These are phyloP conservation scores for Dendroctonus valens DNA, from an alignment of 1,140 invertebrate genomes.

Conservation along the genomic window DNA sequence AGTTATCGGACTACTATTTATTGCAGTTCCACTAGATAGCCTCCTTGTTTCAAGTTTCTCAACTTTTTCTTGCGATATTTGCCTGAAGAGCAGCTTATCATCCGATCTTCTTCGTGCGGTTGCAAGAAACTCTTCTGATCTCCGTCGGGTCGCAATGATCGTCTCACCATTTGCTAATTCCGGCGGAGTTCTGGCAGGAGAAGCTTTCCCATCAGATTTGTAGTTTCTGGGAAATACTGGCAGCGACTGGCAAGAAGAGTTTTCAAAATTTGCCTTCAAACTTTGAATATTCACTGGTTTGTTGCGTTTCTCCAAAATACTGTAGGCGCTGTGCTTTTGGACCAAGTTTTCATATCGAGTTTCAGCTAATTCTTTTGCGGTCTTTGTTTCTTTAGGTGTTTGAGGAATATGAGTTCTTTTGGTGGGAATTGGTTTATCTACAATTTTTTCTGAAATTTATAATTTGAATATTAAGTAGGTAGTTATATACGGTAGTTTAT, in stretches of 20 bases:
- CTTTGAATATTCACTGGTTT: slow-evolving; percentile 56
- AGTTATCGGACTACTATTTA: slow-evolving; percentile 1
- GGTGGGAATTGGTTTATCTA: slow-evolving; percentile 22
- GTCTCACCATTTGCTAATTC: slow-evolving; percentile 15
- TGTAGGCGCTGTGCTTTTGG: slow-evolving; percentile 8
- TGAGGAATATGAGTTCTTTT: slow-evolving; percentile 14
- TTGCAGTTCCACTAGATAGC: slow-evolving; percentile 5
- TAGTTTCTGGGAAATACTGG: slow-evolving; percentile 48
- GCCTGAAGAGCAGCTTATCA: slow-evolving; percentile 14
- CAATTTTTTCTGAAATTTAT: slow-evolving; percentile 16
- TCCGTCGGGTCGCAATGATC: slow-evolving; percentile 5
- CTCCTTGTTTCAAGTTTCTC: slow-evolving; percentile 18
- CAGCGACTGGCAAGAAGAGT: slow-evolving; percentile 41
- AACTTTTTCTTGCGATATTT: slow-evolving; percentile 19
- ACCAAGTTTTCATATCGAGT: slow-evolving; percentile 7
- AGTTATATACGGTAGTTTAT: too few relatives aligned
- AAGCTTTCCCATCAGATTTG: slow-evolving; percentile 24
- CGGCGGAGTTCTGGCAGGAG: slow-evolving; percentile 15
- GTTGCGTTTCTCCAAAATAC: slow-evolving; percentile 22
- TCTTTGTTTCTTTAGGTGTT: not conserved
- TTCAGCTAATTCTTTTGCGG: slow-evolving; percentile 3
- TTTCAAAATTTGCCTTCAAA: slow-evolving; percentile 63
- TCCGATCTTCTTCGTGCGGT: slow-evolving; percentile 27
- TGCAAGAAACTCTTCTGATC: slow-evolving; percentile 19
- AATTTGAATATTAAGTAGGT: not conserved